phyloP scores from a whole-genome alignment of 2,797 vertebrate species.

The Enteromius viviparus region DNA sequence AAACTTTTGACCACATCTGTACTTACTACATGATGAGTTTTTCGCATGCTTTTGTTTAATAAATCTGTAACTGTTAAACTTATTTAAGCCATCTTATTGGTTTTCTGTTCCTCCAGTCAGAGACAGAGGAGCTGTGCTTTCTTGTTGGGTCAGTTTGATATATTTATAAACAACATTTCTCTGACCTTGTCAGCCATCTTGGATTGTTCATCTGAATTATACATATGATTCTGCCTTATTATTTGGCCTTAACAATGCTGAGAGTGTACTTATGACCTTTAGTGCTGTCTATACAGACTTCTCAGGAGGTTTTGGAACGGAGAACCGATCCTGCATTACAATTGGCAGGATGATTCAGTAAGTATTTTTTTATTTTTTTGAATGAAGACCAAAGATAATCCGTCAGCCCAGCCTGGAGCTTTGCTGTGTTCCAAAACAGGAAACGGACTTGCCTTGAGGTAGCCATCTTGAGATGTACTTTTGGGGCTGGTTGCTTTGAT shows the following conservation, averaged over 20 bases:
- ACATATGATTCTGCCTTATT: background rate
- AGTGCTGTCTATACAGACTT: background rate
- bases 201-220: background rate
- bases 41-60: background rate
- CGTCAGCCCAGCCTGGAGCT: constrained; percentile 4
- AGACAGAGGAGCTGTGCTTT: background rate
- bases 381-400: constrained; percentile 14
- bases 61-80: background rate
- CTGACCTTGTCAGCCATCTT: background rate
- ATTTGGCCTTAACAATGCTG: background rate
- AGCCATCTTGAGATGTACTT: background rate
- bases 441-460: constrained; percentile 6
- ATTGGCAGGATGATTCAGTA: background rate
- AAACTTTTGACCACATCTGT: background rate
- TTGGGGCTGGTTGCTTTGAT: background rate
- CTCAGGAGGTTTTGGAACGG: background rate
- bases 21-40: background rate
- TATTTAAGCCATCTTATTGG: background rate
- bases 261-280: background rate
- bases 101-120: background rate
- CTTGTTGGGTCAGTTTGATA: background rate
- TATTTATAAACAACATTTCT: background rate
- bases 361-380: background rate
- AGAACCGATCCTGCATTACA: background rate
- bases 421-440: background rate